A percentile compares a stretch with the other conserved stretches of the same genome.
Conservation (phyloP, 2,797 vertebrate species). For the Micrastur ruficollis region DNA sequence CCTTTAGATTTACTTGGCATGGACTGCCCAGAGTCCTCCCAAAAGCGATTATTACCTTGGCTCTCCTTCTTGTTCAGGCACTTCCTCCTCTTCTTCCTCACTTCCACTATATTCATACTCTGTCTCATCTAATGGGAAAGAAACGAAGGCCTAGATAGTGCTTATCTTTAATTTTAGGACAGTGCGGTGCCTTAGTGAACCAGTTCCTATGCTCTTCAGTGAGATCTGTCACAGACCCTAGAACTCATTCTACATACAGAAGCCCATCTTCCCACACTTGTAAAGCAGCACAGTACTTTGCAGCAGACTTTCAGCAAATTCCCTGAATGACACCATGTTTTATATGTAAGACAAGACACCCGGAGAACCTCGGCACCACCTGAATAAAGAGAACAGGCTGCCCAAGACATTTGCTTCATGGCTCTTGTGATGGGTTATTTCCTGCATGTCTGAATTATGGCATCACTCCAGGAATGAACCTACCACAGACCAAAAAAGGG, state of each 20-base stretch:
- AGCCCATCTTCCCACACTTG: background rate
- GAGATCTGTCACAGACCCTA: background rate
- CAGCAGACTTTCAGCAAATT: background rate
- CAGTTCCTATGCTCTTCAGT: background rate
- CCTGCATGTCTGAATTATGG: background rate
- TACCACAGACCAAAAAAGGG: background rate
- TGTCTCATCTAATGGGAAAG: constrained; percentile 86
- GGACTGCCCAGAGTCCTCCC: background rate
- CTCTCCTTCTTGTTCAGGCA: constrained; percentile 96
- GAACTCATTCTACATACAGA: background rate
- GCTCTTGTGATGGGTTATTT: background rate
- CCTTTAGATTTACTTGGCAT: background rate
- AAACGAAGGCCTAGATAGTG: background rate
- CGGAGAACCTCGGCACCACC: background rate
- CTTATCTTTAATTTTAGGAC: background rate
- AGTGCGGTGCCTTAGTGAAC: background rate
- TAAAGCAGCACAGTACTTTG: background rate
- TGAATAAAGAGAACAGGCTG: background rate
- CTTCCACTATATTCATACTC: constrained; percentile 99
- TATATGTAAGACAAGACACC: background rate
- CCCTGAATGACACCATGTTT: background rate
- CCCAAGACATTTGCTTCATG: background rate
- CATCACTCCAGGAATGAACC: background rate
- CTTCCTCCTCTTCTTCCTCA: constrained; percentile 97
- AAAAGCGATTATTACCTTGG: constrained; percentile 83